Evolutionary conservation across 2,113 vertebrate genomes (phyloP).

Genomic region (Apodemus sylvaticus): DNA sequence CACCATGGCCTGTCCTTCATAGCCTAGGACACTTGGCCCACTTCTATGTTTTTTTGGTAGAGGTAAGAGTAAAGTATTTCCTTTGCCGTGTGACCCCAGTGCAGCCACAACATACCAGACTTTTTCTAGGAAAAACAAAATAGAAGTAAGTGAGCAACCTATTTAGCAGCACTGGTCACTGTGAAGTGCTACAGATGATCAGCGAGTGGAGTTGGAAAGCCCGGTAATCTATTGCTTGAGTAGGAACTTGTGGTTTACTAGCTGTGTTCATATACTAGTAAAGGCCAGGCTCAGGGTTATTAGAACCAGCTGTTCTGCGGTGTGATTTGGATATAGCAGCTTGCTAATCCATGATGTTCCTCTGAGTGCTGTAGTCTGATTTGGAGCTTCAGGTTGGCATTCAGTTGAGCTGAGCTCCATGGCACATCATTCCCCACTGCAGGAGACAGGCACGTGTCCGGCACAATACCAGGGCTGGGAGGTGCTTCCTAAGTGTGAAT

Average conservation of each 20-base stretch:
- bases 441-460: background rate
- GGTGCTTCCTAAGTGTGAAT: background rate
- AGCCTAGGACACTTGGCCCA: background rate
- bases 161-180: background rate
- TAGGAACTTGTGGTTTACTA: background rate
- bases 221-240: background rate
- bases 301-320: background rate
- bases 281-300: background rate
- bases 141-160: background rate
- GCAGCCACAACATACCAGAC: background rate
- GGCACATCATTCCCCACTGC: background rate
- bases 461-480: background rate
- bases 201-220: background rate
- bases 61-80: background rate
- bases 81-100: background rate
- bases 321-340: background rate
- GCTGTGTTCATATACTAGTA: background rate
- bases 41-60: background rate
- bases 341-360: background rate
- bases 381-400: background rate
- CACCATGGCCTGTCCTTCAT: background rate
- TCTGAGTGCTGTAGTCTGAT: background rate
- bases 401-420: background rate
- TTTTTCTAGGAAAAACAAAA: background rate
- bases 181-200: background rate